Evolutionary conservation across 2,888 invertebrate genomes (phyloP).

Genomic region (Chloromyia formosa): DNA sequence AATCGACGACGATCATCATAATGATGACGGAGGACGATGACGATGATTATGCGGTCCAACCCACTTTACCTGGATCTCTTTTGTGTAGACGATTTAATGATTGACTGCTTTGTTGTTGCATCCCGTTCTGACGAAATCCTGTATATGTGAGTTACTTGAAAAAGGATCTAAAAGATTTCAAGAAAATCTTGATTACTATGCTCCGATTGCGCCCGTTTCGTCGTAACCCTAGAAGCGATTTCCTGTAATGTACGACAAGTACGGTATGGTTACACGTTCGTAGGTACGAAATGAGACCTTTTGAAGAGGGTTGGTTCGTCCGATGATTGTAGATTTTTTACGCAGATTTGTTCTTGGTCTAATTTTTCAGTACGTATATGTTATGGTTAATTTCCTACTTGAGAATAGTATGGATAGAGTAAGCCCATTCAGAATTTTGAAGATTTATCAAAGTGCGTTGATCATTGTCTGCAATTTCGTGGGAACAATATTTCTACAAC

Average conservation of each 20-base stretch:
- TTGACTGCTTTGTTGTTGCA: constrained; percentile 43
- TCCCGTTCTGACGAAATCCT: neutral
- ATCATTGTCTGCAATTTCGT: constrained; percentile 36
- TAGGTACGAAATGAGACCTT: neutral
- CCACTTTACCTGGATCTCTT: constrained; percentile 39
- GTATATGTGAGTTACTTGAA: constrained; percentile 4
- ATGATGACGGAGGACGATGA: constrained; percentile 17
- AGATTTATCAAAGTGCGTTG: constrained; percentile 20
- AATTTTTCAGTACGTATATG: constrained; percentile 17
- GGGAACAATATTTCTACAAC: constrained; percentile 32
- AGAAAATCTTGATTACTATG: constrained; percentile 39
- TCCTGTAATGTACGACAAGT: constrained; percentile 40
- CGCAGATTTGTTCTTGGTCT: neutral
- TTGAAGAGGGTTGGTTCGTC: constrained; percentile 41
- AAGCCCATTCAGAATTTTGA: constrained; percentile 23
- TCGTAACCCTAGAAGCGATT: constrained; percentile 49
- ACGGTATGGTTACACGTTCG: too few species aligned
- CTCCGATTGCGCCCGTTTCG: constrained; percentile 43
- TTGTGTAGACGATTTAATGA: constrained; percentile 34
- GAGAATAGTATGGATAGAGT: constrained; percentile 24
- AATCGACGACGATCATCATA: neutral
- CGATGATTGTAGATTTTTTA: constrained; percentile 5
- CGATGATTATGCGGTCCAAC: constrained; percentile 45
- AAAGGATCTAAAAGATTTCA: constrained; percentile 11
- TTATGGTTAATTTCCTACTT: constrained; percentile 42